Evolutionary conservation across 2,113 vertebrate genomes (phyloP).

Genomic region (Ailuropoda melanoleuca): DNA sequence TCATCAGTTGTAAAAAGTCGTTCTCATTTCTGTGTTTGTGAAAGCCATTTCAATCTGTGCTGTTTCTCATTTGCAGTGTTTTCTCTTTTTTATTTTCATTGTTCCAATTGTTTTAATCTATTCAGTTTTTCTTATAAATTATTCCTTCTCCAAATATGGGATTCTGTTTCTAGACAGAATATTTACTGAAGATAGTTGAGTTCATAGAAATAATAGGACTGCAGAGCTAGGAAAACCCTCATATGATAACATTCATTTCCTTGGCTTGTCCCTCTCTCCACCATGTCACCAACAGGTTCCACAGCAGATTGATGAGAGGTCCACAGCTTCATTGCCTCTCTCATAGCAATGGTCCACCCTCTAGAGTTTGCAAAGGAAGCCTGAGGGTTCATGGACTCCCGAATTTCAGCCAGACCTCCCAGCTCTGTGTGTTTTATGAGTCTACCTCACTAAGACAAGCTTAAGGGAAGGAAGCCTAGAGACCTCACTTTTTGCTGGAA

Average conservation of each 20-base stretch:
- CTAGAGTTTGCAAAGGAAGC: not conserved
- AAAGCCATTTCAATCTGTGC: not conserved
- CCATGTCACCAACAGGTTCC: not conserved
- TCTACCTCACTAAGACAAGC: too few species aligned
- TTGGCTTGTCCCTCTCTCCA: not conserved
- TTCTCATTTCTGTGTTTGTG: not conserved
- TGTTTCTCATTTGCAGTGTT: not conserved
- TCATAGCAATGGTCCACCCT: not conserved
- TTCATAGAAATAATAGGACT: not conserved
- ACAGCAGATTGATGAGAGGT: not conserved
- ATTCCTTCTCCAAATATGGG: not conserved
- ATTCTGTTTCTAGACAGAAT: not conserved
- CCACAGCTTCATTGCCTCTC: fast-evolving
- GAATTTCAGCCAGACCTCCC: not conserved
- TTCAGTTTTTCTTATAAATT: not conserved
- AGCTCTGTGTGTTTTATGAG: not conserved
- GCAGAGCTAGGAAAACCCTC: not conserved
- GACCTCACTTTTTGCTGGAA: not conserved
- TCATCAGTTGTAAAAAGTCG: not conserved
- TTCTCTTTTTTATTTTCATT: not conserved
- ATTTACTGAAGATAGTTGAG: not conserved
- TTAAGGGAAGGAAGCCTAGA: not conserved
- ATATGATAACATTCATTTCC: not conserved
- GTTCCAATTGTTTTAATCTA: not conserved
- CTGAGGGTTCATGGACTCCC: not conserved